These are phyloP conservation scores for Myiozetetes cayanensis DNA, from an alignment of 2,113 vertebrate species.

Conservation along the genomic window DNA sequence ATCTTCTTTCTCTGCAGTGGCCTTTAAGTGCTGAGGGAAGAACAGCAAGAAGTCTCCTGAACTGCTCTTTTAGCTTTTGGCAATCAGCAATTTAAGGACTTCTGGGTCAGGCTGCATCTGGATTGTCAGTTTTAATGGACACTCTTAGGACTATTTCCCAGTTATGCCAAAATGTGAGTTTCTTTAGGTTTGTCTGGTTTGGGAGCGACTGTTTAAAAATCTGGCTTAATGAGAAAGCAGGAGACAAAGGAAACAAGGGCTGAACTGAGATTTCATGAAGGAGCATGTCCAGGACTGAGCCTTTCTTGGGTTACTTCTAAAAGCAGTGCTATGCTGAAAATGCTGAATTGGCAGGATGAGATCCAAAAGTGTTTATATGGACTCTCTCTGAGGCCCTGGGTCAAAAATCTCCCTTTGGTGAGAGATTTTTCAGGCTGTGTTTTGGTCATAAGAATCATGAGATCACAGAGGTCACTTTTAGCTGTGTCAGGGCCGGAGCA, in stretches of 20 bases:
- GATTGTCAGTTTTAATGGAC: neutral
- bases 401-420: neutral
- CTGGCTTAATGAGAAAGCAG: neutral
- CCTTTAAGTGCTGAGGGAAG: neutral
- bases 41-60: neutral
- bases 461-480: neutral
- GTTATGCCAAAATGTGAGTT: neutral
- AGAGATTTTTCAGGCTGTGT: neutral
- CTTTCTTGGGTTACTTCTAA: neutral
- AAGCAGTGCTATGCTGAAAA: neutral
- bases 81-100: neutral
- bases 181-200: neutral
- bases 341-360: neutral
- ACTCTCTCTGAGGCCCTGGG: neutral
- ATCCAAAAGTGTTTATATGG: neutral
- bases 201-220: neutral
- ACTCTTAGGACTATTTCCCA: neutral
- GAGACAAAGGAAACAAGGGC: neutral
- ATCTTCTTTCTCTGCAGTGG: neutral
- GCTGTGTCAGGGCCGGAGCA: rapidly evolving
- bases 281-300: neutral
- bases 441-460: neutral
- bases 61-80: neutral
- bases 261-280: neutral
- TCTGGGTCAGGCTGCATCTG: neutral